phyloP scores from a whole-genome alignment of 92 coral and sea anemone species.

The Parazoanthus darwini region DNA sequence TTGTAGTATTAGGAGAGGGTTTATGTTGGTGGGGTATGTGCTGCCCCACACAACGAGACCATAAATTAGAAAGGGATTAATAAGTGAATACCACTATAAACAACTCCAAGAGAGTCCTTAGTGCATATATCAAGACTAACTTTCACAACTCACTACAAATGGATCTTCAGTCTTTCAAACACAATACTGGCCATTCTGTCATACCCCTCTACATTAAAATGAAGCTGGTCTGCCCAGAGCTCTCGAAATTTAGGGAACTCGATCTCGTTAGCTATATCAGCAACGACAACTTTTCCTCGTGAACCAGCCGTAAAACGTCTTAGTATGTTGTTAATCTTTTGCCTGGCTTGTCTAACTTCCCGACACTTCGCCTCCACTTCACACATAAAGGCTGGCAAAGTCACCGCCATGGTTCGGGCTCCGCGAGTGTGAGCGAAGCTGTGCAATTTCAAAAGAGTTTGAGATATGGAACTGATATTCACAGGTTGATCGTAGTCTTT shows the following conservation, averaged over 20 bases:
- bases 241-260: slow-evolving; percentile 33
- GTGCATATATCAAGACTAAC: too few relatives aligned
- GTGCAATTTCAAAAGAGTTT: slow-evolving; percentile 56
- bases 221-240: slow-evolving; percentile 70
- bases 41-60: too few relatives aligned
- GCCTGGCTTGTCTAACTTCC: slow-evolving; percentile 33
- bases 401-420: slow-evolving; percentile 61
- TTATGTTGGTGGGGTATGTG: too few relatives aligned
- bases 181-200: slow-evolving; percentile 73
- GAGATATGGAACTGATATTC: slow-evolving; percentile 41
- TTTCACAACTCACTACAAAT: background rate
- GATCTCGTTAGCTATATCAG: slow-evolving; percentile 65
- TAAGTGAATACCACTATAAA: too few relatives aligned
- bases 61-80: too few relatives aligned
- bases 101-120: too few relatives aligned
- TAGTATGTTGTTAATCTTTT: slow-evolving; percentile 57
- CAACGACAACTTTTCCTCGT: slow-evolving; percentile 54
- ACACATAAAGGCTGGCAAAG: slow-evolving; percentile 77
- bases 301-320: slow-evolving; percentile 51
- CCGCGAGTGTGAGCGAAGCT: slow-evolving; percentile 45
- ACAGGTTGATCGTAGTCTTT: slow-evolving; percentile 1
- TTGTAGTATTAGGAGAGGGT: too few relatives aligned
- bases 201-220: slow-evolving; percentile 67
- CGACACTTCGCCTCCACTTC: slow-evolving; percentile 42
- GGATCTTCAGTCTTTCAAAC: slow-evolving; percentile 56